Percentiles rank a stretch among this genome's conserved stretches.
Conservation (phyloP, 2,113 vertebrate species). For the Tretioscincus oriximinensis region DNA sequence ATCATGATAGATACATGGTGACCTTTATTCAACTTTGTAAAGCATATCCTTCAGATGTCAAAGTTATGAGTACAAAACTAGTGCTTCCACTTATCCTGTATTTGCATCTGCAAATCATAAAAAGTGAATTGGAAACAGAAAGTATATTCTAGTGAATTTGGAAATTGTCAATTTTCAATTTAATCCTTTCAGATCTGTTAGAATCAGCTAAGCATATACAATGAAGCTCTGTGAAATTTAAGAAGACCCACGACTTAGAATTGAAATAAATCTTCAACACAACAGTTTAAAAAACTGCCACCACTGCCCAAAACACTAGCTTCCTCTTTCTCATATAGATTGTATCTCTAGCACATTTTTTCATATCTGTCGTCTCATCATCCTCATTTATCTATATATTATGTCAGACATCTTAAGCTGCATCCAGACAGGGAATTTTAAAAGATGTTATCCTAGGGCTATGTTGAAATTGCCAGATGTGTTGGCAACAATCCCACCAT, state of each 20-base stretch:
- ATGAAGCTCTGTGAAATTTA: background rate
- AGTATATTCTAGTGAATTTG: slow-evolving; percentile 5
- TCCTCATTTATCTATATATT: no score
- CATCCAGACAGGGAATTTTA: no score
- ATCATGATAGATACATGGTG: slow-evolving; percentile 45
- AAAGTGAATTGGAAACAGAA: slow-evolving; percentile 53
- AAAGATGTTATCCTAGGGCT: no score
- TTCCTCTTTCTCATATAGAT: background rate
- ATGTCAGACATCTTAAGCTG: no score
- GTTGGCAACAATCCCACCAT: no score
- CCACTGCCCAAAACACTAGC: no score
- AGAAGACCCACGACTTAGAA: background rate
- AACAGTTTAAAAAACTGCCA: background rate
- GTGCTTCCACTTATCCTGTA: slow-evolving; percentile 25
- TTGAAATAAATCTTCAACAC: background rate
- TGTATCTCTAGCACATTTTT: background rate
- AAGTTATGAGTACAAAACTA: slow-evolving; percentile 30
- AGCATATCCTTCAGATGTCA: slow-evolving; percentile 42
- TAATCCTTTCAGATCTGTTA: background rate
- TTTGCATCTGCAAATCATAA: slow-evolving; percentile 64
- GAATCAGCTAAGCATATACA: background rate
- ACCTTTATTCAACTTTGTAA: slow-evolving; percentile 42
- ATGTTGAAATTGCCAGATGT: no score
- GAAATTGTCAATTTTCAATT: slow-evolving; percentile 32
- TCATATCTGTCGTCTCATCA: no score